Base-by-base conservation (phyloP, 2,797 vertebrate species). In the Rhabdomys pumilio region DNA sequence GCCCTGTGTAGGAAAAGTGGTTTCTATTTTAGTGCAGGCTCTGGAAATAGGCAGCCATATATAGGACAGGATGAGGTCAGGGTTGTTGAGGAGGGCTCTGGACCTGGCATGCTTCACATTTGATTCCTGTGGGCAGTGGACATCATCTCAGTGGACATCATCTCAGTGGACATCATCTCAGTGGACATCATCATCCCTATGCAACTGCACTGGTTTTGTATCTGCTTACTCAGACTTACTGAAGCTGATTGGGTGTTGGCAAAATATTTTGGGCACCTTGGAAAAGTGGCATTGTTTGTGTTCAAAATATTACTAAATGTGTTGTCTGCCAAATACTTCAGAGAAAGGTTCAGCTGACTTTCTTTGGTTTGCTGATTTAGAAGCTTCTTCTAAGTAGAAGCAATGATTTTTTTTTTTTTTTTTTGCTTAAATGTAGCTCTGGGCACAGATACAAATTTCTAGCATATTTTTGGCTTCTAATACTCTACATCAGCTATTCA, bases 401-500 rank as follows among this genome's bases (percentile, higher is more conserved):
- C 85, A 93, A 97, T 93, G 85, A 83, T 97, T 96, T 75, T 93
- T 90, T 38, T 38, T 38, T 38, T 38, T 38, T 38, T 38, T 38
- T 44, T 89, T 92, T 93, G 85, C 89, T 87, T 98, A 98, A 98
- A 98, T 98, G 97, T 97, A 98, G 91, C 93, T 97, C 81, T 96
- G 94, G 97, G 97, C 93, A 97, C 72, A 97, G 98, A 96, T 98
- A 96, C 95, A 98, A 97, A 97, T 19, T 9, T 29, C 92, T 83
- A 93, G 92, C 93, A 57, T 97, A 81, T 94, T 92, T 93, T 97
- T 95, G 94, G 92, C 93, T 97, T 97, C 93, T 95, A 96, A 89
- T 87, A 38, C 19, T 96, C 95, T 95, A 96, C 13, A 96, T n/a
- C 80, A 96, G 90, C 96, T 96, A 92, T 94, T 98, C 93, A 87